Percentiles rank a stretch among this genome's conserved stretches.
These are phyloP conservation scores for Polymixis lichenea DNA, from an alignment of 2,888 invertebrate genomes.

Conservation along the genomic window DNA sequence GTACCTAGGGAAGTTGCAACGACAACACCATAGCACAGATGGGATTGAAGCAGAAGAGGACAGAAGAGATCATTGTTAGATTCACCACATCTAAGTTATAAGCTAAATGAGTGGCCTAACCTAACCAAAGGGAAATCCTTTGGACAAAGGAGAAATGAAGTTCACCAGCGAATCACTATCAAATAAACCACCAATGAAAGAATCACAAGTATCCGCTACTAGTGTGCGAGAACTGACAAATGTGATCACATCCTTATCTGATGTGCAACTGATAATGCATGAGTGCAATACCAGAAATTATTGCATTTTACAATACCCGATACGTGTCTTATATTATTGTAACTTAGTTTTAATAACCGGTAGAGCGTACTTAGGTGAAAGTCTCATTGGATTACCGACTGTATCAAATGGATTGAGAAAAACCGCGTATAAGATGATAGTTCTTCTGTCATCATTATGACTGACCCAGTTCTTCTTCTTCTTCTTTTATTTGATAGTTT, in stretches of 20 bases:
- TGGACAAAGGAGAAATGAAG: not conserved
- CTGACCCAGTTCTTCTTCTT: not conserved
- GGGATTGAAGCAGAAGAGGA: not conserved
- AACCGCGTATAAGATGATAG: not conserved
- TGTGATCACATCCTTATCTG: constrained; percentile 29
- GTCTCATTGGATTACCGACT: constrained; percentile 20
- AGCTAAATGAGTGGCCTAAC: too few relatives aligned
- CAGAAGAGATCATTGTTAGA: not conserved
- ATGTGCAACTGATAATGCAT: constrained; percentile 59
- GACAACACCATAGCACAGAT: not conserved
- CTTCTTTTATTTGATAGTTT: not conserved
- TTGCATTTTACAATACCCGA: constrained; percentile 28
- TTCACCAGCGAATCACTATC: not conserved
- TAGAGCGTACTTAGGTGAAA: constrained; percentile 37
- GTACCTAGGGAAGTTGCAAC: not conserved
- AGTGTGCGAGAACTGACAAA: not conserved
- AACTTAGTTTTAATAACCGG: constrained; percentile 43
- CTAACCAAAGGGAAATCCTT: not conserved
- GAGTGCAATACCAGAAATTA: constrained; percentile 51
- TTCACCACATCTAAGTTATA: not conserved
- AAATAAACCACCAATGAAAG: too few relatives aligned
- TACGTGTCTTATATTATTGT: constrained; percentile 30
- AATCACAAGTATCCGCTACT: not conserved
- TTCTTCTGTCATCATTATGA: not conserved
- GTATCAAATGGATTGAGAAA: constrained; percentile 15